Base-by-base conservation (phyloP, 1,140 invertebrate genomes). In the Eupristina koningsbergeri region DNA sequence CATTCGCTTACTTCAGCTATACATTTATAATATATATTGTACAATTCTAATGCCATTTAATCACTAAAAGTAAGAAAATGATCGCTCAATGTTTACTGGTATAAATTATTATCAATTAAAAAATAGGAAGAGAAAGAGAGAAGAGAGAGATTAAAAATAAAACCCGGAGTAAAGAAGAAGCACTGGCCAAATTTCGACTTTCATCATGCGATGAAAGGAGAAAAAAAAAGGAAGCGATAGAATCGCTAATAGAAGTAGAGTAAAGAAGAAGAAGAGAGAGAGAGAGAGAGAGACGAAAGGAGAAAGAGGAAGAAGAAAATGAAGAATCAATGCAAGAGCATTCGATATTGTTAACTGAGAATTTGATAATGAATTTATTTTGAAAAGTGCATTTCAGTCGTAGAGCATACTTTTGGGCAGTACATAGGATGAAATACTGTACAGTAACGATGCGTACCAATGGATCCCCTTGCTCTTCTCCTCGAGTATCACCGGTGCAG, bases 361-460 rank as follows among this genome's bases (percentile, higher is more conserved):
- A 76, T 76, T 7, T 6, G 22, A 64, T 15, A 17, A 67, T 67
- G 6, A 15, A 2, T 67, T n/a, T 26, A n/a, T 39, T 3, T 3
- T 7, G 26, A 13, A 29, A 17, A 13, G 13, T 8, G 47, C 67
- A n/a, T 58, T 19, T 87, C 81, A 86, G 61, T 88, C 84, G 75
- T 89, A 90, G 58, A 92, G 63, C 88, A 91, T 90, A n/a, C 76
- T 87, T 17, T 88, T 82, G 1, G 97, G 96, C 47, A 97, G 88
- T 8, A 97, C 90, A 86, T 94, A 94, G 58, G 94, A 93, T 11
- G 96, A 95, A 22, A 97, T 86, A 39, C 93, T 91, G 89, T 97
- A 98, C 15, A 98, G 93, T 19, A 96, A 91, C 75, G 94, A 94
- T 17, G 97, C 96, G 91, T 98, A 98, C 96, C 96, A 97, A 88